Conservation (phyloP, 2,113 vertebrate genomes). For the Formicarius rufipectus region DNA sequence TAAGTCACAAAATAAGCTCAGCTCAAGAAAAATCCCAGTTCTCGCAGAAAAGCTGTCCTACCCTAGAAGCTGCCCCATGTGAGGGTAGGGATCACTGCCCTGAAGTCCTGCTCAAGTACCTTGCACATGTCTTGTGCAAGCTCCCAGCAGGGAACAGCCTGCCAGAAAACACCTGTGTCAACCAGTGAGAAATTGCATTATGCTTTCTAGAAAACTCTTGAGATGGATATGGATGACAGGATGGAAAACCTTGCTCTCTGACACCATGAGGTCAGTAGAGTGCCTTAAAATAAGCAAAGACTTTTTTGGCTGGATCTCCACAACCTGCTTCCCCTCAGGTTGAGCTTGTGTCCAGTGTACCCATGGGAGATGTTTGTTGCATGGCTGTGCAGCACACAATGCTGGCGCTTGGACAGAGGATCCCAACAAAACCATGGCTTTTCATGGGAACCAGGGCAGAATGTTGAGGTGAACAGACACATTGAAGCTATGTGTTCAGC, state of each 20-base stretch:
- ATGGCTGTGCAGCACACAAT: rapidly evolving
- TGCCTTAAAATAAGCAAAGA: not conserved
- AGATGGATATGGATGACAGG: not conserved
- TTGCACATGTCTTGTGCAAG: not conserved
- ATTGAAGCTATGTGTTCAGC: not conserved
- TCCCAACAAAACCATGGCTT: not conserved
- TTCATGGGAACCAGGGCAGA: rapidly evolving
- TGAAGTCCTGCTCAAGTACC: not conserved
- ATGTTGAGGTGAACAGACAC: not conserved
- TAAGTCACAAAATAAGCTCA: not conserved
- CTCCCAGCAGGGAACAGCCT: not conserved
- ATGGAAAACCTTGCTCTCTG: not conserved
- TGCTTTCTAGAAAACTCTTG: not conserved
- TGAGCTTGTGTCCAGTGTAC: not conserved
- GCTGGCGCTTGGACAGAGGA: not conserved
- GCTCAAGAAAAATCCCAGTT: not conserved
- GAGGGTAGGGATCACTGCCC: not conserved
- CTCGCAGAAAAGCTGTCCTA: not conserved
- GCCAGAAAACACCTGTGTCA: not conserved
- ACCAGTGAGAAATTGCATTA: not conserved
- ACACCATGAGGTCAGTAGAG: not conserved
- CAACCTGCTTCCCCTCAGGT: not conserved
- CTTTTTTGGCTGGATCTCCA: not conserved
- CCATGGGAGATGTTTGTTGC: not conserved
- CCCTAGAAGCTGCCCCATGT: not conserved